phyloP scores from a whole-genome alignment of 1,140 invertebrate genomes.

The Pseudachorutes palmiensis region DNA sequence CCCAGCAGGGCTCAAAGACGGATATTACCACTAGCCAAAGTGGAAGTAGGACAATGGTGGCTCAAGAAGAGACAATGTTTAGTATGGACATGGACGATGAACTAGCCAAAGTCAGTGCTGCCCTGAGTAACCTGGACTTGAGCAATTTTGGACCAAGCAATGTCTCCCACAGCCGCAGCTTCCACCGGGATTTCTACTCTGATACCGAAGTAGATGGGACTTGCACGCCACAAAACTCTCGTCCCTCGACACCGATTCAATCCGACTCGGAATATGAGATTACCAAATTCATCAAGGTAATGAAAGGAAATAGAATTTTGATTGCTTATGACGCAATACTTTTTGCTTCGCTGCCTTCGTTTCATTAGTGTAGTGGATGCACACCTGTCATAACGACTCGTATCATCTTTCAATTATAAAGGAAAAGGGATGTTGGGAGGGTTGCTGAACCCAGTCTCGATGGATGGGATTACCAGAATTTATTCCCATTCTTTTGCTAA shows the following conservation, averaged over 20 bases:
- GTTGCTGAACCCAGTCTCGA: too few species aligned
- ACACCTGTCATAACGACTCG: too few species aligned
- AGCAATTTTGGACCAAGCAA: neutral
- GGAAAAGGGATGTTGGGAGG: too few species aligned
- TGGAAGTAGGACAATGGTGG: neutral
- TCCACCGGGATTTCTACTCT: constrained; percentile 38
- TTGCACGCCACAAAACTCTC: constrained; percentile 54
- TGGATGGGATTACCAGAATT: neutral
- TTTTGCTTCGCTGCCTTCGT: too few species aligned
- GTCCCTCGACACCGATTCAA: constrained; percentile 72
- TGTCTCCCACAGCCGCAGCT: constrained; percentile 30
- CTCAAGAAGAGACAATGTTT: constrained; percentile 32
- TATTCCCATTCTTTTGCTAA: too few species aligned
- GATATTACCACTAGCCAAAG: constrained; percentile 26
- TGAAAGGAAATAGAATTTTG: neutral
- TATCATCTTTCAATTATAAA: too few species aligned
- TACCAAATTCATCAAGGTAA: constrained; percentile 37
- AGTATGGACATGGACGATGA: constrained; percentile 39
- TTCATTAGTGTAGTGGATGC: too few species aligned
- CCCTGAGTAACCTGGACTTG: constrained; percentile 9
- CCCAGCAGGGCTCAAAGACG: constrained; percentile 31
- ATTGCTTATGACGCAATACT: too few species aligned
- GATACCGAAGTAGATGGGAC: constrained; percentile 36
- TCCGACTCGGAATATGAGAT: constrained; percentile 91
- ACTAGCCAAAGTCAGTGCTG: constrained; percentile 12